Percentiles rank a stretch among this genome's conserved stretches.
Evolutionary conservation across 2,888 invertebrate genomes (phyloP).

Genomic region (Pemphredon lugubris): DNA sequence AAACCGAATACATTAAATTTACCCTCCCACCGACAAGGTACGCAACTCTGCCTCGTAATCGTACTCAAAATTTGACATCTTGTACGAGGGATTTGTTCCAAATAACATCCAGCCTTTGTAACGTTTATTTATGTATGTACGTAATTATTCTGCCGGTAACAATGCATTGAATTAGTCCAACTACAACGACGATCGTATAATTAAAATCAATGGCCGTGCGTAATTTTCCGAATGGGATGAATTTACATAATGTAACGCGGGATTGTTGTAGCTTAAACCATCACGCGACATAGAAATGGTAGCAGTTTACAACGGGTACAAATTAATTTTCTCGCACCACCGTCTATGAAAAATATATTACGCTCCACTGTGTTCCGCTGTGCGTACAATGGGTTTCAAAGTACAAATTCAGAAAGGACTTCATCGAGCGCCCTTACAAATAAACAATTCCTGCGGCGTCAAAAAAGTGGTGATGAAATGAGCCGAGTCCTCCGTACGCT

Average conservation of each 20-base stretch:
- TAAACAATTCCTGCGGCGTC: too few species aligned
- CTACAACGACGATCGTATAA: background rate
- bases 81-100: background rate
- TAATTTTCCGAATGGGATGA: background rate
- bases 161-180: background rate
- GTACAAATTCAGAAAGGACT: too few species aligned
- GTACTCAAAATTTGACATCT: conserved; percentile 4
- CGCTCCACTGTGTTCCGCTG: too few species aligned
- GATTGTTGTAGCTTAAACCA: too few species aligned
- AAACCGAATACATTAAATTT: conserved; percentile 18
- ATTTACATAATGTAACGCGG: background rate
- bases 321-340: too few species aligned
- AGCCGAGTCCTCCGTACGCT: too few species aligned
- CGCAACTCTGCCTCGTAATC: background rate
- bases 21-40: background rate
- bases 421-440: too few species aligned
- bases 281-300: too few species aligned
- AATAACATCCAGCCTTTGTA: background rate
- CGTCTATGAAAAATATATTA: too few species aligned
- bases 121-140: conserved; percentile 1
- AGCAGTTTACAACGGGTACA: too few species aligned
- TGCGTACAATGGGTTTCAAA: too few species aligned
- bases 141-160: background rate
- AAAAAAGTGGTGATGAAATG: too few species aligned
- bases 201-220: conserved; percentile 5